Base-by-base conservation (phyloP, 2,797 vertebrate genomes). In the Vultur gryphus region DNA sequence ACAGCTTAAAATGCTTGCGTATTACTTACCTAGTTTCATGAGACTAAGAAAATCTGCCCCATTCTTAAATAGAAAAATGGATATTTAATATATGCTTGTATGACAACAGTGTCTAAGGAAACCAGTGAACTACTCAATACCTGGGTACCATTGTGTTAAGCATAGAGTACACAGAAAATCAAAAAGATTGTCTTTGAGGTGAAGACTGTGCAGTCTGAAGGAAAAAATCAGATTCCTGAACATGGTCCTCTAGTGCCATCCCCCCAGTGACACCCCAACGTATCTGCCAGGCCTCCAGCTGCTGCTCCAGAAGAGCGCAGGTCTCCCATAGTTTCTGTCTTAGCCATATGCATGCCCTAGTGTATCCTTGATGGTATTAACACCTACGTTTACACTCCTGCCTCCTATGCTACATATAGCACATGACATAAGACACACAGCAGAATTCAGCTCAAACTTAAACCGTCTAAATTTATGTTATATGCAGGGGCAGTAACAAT, bases 181-280 rank as follows among this genome's bases (percentile, higher is more conserved):
- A 59, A 39, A 57, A 71, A 67, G 4, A 54, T 12, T n/a, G 10
- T 23, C 37, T 57, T 86, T 84, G 39, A 72, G 35, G 48, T 59
- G 18, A 72, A 62, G 19, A 35, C 18, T 65, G 14, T 43, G 57
- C 19, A 57, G 51, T 6, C 24, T 58, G 6, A 25, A 87, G 49
- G 35, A 78, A 86, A 44, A 65, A 66, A 13, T 57, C 35, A 67
- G 31, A 39, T 76, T 71, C 49, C 54, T 72, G 43, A 91, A 61
- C 7, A 13, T 14, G 3, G 7, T 55, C 7, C 16, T 21, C 15
- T 52, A 13, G 37, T 43, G 23, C 20, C 33, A 69, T 9, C 24
- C 15, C 16, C 9, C 7, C 43, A 41, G 18, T 65, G 46, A 28
- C 39, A 52, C 16, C 6, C 17, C 14, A 46, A 7, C 0, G 0